These are phyloP conservation scores for Ectropis crepuscularia DNA, from an alignment of 2,888 invertebrate species.

Conservation along the genomic window DNA sequence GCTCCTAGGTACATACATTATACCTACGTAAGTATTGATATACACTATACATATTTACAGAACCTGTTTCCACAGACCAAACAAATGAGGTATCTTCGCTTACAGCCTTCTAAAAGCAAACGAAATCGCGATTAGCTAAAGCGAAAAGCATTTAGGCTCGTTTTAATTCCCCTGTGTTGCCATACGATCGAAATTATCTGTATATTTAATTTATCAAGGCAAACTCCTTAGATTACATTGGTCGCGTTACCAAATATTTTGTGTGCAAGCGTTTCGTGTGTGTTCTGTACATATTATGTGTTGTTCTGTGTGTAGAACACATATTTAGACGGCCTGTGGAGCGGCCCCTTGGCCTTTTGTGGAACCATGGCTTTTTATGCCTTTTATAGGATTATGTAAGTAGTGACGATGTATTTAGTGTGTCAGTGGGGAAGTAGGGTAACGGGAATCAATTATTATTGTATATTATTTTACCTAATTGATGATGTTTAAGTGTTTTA, in stretches of 20 bases:
- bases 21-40: neutral
- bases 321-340: conserved; percentile 75
- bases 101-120: conserved; percentile 24
- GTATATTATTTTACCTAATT: too few species aligned
- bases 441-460: neutral
- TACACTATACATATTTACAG: conserved; percentile 14
- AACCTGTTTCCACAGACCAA: conserved; percentile 22
- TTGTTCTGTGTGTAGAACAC: conserved; percentile 69
- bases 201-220: conserved; percentile 76
- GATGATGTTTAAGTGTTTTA: too few species aligned
- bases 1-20: neutral
- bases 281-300: conserved; percentile 69
- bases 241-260: conserved; percentile 81
- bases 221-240: conserved; percentile 78
- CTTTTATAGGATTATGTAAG: conserved; percentile 12
- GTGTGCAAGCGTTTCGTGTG: conserved; percentile 71
- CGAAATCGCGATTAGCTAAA: conserved; percentile 28
- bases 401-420: neutral
- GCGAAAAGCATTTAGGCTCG: conserved; percentile 40
- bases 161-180: conserved; percentile 38
- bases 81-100: conserved; percentile 10
- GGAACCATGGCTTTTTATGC: conserved; percentile 10
- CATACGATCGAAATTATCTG: conserved; percentile 58
- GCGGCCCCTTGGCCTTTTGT: conserved; percentile 56
- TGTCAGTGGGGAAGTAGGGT: neutral